phyloP scores from a whole-genome alignment of 2,888 invertebrate genomes.

The Parasteatoda lunata region DNA sequence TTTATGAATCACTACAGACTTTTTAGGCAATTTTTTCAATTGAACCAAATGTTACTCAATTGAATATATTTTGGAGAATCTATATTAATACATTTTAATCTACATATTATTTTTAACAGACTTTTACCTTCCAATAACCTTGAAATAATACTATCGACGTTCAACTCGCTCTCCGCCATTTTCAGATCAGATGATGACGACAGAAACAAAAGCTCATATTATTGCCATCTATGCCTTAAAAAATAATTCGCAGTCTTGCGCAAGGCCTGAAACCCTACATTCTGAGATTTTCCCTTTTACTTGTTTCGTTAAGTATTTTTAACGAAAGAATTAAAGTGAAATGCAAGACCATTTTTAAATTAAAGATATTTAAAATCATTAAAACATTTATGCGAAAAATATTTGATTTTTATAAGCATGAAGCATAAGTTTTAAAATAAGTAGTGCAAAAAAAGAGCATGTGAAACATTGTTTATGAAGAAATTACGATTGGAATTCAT shows the following conservation, averaged over 20 bases:
- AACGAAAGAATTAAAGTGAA: not conserved
- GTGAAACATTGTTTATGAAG: too few species aligned
- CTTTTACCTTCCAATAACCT: slow-evolving; percentile 93
- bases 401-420: too few species aligned
- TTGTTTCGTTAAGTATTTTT: not conserved
- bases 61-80: too few species aligned
- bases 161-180: slow-evolving; percentile 79
- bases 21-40: too few species aligned
- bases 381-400: too few species aligned
- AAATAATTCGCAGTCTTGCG: not conserved
- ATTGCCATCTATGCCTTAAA: slow-evolving; percentile 15
- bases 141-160: slow-evolving; percentile 96
- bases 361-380: too few species aligned
- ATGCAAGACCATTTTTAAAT: too few species aligned
- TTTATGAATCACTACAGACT: too few species aligned
- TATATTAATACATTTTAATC: not conserved
- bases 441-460: too few species aligned
- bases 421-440: too few species aligned
- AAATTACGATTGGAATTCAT: too few species aligned
- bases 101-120: not conserved
- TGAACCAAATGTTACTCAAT: too few species aligned
- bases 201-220: slow-evolving; percentile 29
- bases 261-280: not conserved
- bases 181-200: slow-evolving; percentile 66
- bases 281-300: not conserved